These are phyloP conservation scores for Epicauta chinensis DNA, from an alignment of 1,140 invertebrate species.

Conservation along the genomic window DNA sequence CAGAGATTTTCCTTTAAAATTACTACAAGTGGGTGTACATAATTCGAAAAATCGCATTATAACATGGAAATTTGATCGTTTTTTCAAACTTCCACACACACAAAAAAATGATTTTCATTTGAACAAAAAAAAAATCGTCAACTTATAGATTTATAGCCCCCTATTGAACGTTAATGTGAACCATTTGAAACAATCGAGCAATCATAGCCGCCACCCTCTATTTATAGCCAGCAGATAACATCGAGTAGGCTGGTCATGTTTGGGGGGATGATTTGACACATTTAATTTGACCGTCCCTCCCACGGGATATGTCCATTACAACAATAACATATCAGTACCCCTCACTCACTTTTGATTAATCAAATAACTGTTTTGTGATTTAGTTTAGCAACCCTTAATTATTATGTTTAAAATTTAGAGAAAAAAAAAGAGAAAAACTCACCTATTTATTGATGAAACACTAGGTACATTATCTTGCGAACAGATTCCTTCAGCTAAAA, in stretches of 20 bases:
- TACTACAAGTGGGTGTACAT: not conserved
- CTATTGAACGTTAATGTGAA: too few species aligned
- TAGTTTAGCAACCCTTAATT: not conserved
- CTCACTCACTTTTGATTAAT: conserved; percentile 19
- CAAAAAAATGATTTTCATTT: too few species aligned
- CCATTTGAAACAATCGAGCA: conserved; percentile 32
- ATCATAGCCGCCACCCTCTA: conserved; percentile 31
- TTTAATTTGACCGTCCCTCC: conserved; percentile 35
- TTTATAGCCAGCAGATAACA: conserved; percentile 12
- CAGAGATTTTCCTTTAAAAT: conserved; percentile 1
- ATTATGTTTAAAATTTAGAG: too few species aligned
- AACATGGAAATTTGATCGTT: conserved; percentile 2
- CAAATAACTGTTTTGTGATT: conserved; percentile 24
- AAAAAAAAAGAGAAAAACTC: too few species aligned
- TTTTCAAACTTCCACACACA: too few species aligned
- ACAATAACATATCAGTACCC: conserved; percentile 9
- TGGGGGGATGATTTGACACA: conserved; percentile 35
- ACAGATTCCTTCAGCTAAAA: conserved; percentile 94
- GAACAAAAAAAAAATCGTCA: too few species aligned
- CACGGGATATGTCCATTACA: conserved; percentile 25
- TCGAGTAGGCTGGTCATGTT: conserved; percentile 19
- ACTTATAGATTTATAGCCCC: too few species aligned
- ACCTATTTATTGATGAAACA: conserved; percentile 99
- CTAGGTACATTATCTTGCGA: conserved; percentile 98
- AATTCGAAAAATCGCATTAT: conserved; percentile 1